These are phyloP conservation scores for Torymus aiolomorphi DNA, from an alignment of 2,888 invertebrate species.

Conservation along the genomic window DNA sequence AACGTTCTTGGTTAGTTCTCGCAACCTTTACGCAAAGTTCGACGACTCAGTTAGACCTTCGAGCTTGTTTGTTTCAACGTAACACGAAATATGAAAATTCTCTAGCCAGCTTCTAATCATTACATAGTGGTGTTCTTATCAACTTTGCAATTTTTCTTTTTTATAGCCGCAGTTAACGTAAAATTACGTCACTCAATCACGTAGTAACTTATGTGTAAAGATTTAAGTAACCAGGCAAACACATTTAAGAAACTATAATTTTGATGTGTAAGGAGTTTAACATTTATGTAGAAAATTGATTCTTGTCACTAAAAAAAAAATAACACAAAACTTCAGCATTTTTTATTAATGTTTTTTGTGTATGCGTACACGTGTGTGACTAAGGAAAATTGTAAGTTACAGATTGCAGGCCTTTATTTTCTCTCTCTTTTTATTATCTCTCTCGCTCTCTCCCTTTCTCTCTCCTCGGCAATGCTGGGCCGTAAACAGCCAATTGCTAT, in stretches of 20 bases:
- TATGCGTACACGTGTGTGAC: too few relatives aligned
- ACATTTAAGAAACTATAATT: background rate
- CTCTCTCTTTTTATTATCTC: too few relatives aligned
- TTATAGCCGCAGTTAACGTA: constrained; percentile 12
- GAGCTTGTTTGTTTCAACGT: constrained; percentile 39
- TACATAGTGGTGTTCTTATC: background rate
- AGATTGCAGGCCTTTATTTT: too few relatives aligned
- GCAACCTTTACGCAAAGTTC: constrained; percentile 42
- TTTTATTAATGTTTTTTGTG: too few relatives aligned
- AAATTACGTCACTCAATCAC: constrained; percentile 17
- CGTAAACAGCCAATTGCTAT: too few relatives aligned
- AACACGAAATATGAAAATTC: constrained; percentile 21
- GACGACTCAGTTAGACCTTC: constrained; percentile 37
- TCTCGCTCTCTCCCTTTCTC: too few relatives aligned
- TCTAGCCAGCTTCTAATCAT: background rate
- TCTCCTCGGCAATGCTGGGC: too few relatives aligned
- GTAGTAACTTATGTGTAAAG: background rate
- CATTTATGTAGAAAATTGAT: too few relatives aligned
- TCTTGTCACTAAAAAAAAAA: too few relatives aligned
- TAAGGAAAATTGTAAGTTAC: too few relatives aligned
- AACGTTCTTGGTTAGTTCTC: constrained; percentile 41
- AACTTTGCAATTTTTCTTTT: background rate
- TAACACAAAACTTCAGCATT: too few relatives aligned
- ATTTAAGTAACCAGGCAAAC: background rate
- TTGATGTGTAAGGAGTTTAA: too few relatives aligned